Base-by-base conservation (phyloP, 2,888 invertebrate species). In the Epistrophe eligans region DNA sequence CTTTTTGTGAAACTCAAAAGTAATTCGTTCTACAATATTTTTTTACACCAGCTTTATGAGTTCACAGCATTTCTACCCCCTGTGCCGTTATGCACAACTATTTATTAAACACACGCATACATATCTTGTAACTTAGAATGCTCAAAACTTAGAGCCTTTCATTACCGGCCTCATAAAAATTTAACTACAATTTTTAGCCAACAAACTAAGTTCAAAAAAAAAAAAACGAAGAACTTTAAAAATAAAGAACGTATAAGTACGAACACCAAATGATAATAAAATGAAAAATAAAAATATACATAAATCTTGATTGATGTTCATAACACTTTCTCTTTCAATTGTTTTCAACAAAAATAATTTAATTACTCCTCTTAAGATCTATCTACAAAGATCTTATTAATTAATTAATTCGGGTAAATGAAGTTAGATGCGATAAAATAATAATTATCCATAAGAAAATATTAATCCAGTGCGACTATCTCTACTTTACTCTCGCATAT, bases 291-390 rank as follows among this genome's bases (percentile, higher is more conserved):
- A 38, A 2, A 24, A 24, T 24, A 24, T n/a, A n/a, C n/a, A n/a
- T 24, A 24, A 24, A 13, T 6, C 7, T 15, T 43, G 2, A 15
- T 15, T 43, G 2, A 15, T 15, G 15, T 43, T 6, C 7, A 43
- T 0, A n/a, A 8, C n/a, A 17, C 4, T 48, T 48, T 17, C 17
- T 4, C 4, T 50, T 4, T 10, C 4, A 0, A 35, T 32, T 15
- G 2, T 1, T 4, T 4, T 52, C n/a, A 57, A 57, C n/a, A n/a
- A 38, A n/a, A 17, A 17, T 6, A 35, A 35, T 35, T 11, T 5
- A 58, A 58, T 13, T 40, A 62, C 62, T 28, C n/a, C n/a, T n/a
- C n/a, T 62, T 62, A 62, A 43, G 6, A 62, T 15, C 19, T n/a
- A 24, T 15, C n/a, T 10, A n/a, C 5, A 58, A 11, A 17, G 58